Percentiles rank a stretch among this genome's conserved stretches.
phyloP scores from a whole-genome alignment of 1,140 invertebrate genomes.

The Drosophila pachea region DNA sequence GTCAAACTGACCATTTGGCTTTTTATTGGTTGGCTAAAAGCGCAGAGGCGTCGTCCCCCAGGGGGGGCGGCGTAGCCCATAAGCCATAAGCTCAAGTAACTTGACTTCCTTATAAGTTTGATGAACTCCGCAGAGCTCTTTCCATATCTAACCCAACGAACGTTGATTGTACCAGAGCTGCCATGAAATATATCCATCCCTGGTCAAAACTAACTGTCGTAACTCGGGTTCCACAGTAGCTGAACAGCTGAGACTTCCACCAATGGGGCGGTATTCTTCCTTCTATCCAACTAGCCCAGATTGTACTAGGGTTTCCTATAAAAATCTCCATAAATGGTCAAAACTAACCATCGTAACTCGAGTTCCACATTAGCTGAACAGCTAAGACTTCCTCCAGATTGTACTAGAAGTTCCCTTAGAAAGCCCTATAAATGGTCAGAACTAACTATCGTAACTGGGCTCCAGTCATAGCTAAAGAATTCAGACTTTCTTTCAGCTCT shows the following conservation, averaged over 20 bases:
- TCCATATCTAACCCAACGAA: not conserved
- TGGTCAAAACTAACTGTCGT: not conserved
- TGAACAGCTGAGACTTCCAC: not conserved
- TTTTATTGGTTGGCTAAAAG: conserved; percentile 70
- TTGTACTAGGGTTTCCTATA: not conserved
- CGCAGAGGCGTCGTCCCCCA: conserved; percentile 40
- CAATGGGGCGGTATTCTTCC: too few relatives aligned
- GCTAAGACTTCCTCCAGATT: not conserved
- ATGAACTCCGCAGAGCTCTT: not conserved
- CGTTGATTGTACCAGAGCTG: not conserved
- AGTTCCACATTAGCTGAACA: not conserved
- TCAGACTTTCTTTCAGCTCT: not conserved
- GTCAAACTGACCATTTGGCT: conserved; percentile 76
- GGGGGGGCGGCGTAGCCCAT: conserved; percentile 1
- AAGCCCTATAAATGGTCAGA: not conserved
- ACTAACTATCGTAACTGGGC: not conserved
- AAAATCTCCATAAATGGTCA: not conserved
- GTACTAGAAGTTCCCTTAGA: too few relatives aligned
- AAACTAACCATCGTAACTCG: not conserved
- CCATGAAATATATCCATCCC: not conserved
- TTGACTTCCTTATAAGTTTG: too few relatives aligned
- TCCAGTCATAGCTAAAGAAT: not conserved
- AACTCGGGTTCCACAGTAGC: not conserved
- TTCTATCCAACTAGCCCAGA: not conserved
- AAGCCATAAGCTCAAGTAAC: not conserved